phyloP scores from a whole-genome alignment of 2,888 invertebrate genomes.

The Pristionchus mayeri region DNA sequence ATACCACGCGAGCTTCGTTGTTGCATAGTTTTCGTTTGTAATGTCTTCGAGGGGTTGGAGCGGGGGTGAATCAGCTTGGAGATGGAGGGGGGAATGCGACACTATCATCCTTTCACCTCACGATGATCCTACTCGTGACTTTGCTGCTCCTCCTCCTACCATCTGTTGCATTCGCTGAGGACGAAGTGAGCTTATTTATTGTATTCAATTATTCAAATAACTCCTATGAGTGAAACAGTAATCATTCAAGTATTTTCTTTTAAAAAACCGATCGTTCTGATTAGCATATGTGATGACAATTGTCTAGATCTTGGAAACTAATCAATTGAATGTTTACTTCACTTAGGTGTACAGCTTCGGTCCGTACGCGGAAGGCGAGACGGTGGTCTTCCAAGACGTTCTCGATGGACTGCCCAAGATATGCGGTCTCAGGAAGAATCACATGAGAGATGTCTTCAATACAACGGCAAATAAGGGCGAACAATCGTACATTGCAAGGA shows the following conservation, averaged over 20 bases:
- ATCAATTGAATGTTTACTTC: not conserved
- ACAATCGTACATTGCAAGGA: not conserved
- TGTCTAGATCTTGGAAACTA: too few species aligned
- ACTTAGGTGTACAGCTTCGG: not conserved
- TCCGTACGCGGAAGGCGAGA: not conserved
- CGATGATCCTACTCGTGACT: not conserved
- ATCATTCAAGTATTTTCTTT: too few species aligned
- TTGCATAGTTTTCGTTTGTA: not conserved
- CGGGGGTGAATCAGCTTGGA: not conserved
- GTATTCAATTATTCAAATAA: too few species aligned
- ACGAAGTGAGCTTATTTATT: too few species aligned
- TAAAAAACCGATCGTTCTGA: too few species aligned
- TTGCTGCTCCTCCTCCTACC: not conserved
- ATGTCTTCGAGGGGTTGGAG: not conserved
- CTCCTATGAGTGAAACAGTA: too few species aligned
- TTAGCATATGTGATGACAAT: too few species aligned
- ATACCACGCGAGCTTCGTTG: too few species aligned
- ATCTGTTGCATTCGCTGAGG: too few species aligned
- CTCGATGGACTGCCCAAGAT: not conserved
- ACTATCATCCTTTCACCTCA: not conserved
- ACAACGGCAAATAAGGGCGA: not conserved
- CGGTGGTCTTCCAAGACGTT: not conserved
- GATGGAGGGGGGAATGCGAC: not conserved
- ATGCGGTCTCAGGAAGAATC: not conserved
- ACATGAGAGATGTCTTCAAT: not conserved